Conservation (phyloP, 1,140 invertebrate species). For the Nebria ingens region DNA sequence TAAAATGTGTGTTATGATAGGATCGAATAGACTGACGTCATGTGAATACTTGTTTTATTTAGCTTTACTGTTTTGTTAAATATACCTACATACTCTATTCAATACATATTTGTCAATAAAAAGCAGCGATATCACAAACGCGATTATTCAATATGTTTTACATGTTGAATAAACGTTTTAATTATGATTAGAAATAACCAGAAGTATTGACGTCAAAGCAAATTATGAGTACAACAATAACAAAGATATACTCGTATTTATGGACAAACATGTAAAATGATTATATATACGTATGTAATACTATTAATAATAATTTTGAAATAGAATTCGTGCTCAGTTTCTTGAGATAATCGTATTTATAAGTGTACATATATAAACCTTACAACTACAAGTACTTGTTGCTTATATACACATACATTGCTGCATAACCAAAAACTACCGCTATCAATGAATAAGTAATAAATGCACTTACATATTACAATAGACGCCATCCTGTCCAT, state of each 20-base stretch:
- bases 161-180: too few species aligned
- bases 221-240: neutral
- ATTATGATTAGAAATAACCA: too few species aligned
- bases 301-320: neutral
- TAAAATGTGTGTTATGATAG: neutral
- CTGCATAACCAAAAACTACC: too few species aligned
- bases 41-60: neutral
- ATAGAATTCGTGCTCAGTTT: too few species aligned
- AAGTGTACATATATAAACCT: too few species aligned
- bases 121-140: neutral
- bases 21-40: neutral
- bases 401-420: too few species aligned
- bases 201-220: neutral
- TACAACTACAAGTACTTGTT: too few species aligned
- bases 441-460: too few species aligned
- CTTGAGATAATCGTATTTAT: too few species aligned
- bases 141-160: constrained; percentile 1
- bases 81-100: neutral
- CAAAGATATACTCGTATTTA: neutral
- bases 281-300: neutral
- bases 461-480: too few species aligned
- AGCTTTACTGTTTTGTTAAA: neutral
- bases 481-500: too few species aligned
- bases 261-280: neutral
- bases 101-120: neutral